phyloP scores from a whole-genome alignment of 1,140 invertebrate genomes.

The Apocrypta bakeri region DNA sequence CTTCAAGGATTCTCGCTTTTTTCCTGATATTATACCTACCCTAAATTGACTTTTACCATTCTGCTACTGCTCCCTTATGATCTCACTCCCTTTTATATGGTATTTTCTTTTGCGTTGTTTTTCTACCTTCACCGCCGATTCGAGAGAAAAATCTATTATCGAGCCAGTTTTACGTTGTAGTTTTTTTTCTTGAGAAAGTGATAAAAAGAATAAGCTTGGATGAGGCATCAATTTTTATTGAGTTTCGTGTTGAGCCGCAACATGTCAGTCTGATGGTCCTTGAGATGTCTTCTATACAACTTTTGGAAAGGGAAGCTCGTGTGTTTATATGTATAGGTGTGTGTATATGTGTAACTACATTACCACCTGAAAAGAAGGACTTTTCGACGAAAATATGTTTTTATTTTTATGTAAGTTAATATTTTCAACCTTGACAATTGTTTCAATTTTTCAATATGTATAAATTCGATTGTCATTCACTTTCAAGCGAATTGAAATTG shows the following conservation, averaged over 20 bases:
- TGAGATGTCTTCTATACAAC: neutral
- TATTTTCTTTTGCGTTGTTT: neutral
- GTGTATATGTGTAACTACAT: no score
- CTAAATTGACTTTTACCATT: conserved; percentile 10
- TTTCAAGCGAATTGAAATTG: no score
- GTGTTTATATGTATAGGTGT: no score
- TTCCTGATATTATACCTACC: neutral
- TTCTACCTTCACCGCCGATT: neutral
- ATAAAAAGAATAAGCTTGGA: neutral
- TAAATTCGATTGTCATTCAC: no score
- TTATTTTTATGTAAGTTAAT: no score
- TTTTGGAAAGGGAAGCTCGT: neutral
- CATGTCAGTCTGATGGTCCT: neutral
- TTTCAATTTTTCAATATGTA: no score
- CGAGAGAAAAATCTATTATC: neutral
- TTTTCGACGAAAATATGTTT: no score
- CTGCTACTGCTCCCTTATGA: neutral
- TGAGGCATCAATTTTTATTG: conserved; percentile 3
- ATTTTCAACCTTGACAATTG: no score
- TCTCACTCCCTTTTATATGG: neutral
- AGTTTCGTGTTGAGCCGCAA: neutral
- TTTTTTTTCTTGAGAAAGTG: neutral
- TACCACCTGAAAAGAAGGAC: no score
- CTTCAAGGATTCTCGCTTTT: no score
- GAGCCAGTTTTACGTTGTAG: neutral